Conservation (phyloP, 2,888 invertebrate species). For the Clusia tigrina region DNA sequence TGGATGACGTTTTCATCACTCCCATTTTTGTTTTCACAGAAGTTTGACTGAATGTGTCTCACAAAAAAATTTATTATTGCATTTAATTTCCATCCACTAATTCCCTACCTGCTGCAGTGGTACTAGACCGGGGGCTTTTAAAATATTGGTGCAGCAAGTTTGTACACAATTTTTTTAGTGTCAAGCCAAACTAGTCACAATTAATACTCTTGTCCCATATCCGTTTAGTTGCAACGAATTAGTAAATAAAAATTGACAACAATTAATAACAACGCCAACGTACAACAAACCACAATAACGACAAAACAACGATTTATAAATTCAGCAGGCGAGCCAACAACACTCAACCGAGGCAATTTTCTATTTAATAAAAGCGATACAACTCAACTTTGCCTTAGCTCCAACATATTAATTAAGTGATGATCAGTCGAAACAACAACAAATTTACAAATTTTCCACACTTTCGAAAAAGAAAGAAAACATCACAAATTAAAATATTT, state of each 20-base stretch:
- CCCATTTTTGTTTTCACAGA: too few species aligned
- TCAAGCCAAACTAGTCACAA: too few species aligned
- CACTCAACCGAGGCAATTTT: background rate
- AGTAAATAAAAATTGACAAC: background rate
- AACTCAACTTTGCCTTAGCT: background rate
- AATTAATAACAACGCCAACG: background rate
- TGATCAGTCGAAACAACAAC: background rate
- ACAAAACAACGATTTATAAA: background rate
- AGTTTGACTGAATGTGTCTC: too few species aligned
- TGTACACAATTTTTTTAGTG: too few species aligned
- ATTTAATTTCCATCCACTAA: too few species aligned
- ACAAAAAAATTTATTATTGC: too few species aligned
- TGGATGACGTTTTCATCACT: too few species aligned
- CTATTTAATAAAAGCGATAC: background rate
- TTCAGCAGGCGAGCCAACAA: background rate
- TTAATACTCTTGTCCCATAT: too few species aligned
- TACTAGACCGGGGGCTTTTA: too few species aligned
- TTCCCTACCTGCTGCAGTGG: too few species aligned
- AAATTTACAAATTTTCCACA: background rate
- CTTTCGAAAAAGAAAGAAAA: background rate
- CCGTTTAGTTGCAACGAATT: too few species aligned
- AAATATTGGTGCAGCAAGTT: too few species aligned
- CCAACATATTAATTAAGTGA: background rate
- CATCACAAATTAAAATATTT: background rate
- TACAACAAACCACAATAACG: slow-evolving; percentile 2